Evolutionary conservation across 53 echinoderm and acorn worm species (phyloP), one percentile per base, ranked within the genome.

Genomic region (Stichopus horrens): DNA sequence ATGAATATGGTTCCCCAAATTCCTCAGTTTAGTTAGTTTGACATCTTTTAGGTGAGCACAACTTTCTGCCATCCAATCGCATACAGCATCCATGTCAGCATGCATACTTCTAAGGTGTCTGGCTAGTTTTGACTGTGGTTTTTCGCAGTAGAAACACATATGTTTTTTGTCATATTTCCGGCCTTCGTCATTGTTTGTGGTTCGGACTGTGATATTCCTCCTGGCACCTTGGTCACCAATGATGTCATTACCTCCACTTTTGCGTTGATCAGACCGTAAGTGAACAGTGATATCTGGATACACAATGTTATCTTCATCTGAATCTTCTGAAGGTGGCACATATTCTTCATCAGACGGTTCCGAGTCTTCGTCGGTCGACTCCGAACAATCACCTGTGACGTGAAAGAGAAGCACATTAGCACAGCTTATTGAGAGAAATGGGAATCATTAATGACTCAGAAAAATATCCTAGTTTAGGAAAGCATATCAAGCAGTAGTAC

Each of bases 131-230:
- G 93, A 37, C 5, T 77, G 88, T 4, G 93, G 65, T 21, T 86
- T 91, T 23, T 89, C 91, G 21, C 95, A 95, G 76, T 91, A 95
- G 19, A 91, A 76, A 76, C 95, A 94, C 51, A 89, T 83, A 21
- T 92, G 89, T 23, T 86, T 92, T 85, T 94, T 92, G 88, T 94
- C 95, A 88, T 88, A 94, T 7, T 6, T 9, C 21, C 84, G 58
- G 21, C 83, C 59, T 58, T 83, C 83, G 7, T 18, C 7, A 59
- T 83, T 83, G 83, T 60, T 83, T 3, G 83, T 83, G 8, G 83
- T 83, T 83, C 37, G 58, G 18, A 83, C 83, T 14, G 8, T 19
- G 6, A 53, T 76, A 4, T 53, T 76, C 76, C 37, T 76, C 16
- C 18, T 68, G 16, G 71, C 16, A 68, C 71, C 4, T 68, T 68